Base-by-base conservation (phyloP, 2,888 invertebrate genomes). In the Cordylochernes scorpioides region DNA sequence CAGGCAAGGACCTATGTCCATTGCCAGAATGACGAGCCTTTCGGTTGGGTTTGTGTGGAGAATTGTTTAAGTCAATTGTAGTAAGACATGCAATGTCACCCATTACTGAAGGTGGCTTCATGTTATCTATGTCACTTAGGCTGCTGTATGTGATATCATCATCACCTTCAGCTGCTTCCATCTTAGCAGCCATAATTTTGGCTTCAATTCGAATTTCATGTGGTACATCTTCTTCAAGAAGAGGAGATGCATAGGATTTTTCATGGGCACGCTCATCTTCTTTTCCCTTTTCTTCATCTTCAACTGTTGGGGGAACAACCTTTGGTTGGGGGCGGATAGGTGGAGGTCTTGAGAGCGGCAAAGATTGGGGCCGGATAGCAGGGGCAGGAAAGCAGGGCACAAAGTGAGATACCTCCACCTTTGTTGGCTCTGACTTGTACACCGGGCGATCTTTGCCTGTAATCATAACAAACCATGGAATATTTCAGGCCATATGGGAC, bases 21-120 rank as follows among this genome's bases (percentile, higher is more conserved):
- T 17, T 24, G 25, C 27, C 27, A 12, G 27, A 26, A 18, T 39
- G 35, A 10, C 30, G 32, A 7, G 33, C 33, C 29, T 32, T 32
- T 25, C 29, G 32, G n/a, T n/a, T n/a, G n/a, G n/a, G n/a, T 17
- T 15, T 17, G 10, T 10, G 7, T 3, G 17, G 73, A n/a, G n/a
- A n/a, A n/a, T n/a, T n/a, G n/a, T n/a, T n/a, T n/a, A n/a, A n/a
- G n/a, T n/a, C n/a, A n/a, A n/a, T n/a, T n/a, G n/a, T n/a, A n/a
- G n/a, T n/a, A n/a, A n/a, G n/a, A n/a, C n/a, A n/a, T n/a, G n/a
- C n/a, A n/a, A n/a, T n/a, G 73, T 69, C 68, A 22, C 71, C 71
- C 55, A 75, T 63, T 28, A 69, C 62, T 0, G 74, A 74, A 0
- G 75, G 75, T 1, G 74, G 75, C 40, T 66, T 66, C 4, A 73